Evolutionary conservation across 2,113 vertebrate species (phyloP).

Genomic region (Struthio camelus): DNA sequence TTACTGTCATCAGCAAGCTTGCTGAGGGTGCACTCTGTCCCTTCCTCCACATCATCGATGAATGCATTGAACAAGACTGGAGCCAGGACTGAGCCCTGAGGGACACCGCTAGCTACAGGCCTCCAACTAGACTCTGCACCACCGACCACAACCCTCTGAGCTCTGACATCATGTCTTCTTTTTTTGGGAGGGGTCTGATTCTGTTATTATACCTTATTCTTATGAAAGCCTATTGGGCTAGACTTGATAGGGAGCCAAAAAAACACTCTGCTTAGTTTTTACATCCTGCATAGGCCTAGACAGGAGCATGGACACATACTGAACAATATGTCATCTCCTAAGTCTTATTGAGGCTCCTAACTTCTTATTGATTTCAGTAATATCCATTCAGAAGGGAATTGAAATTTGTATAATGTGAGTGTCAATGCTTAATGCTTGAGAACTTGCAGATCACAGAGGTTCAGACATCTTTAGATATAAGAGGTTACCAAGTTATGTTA

Average conservation of each 20-base stretch:
- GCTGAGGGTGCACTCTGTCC: too few relatives aligned
- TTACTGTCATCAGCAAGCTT: too few relatives aligned
- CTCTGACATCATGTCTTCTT: too few relatives aligned
- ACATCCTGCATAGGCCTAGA: background rate
- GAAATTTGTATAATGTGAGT: background rate
- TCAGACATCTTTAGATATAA: background rate
- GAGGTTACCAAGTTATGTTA: background rate
- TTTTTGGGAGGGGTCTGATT: background rate
- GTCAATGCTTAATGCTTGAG: background rate
- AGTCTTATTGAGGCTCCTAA: background rate
- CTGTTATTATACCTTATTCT: background rate
- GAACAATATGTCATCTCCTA: background rate
- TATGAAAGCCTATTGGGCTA: background rate
- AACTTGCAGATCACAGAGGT: background rate
- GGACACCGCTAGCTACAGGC: too few relatives aligned
- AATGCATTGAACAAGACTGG: too few relatives aligned
- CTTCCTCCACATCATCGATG: too few relatives aligned
- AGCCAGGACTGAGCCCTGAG: too few relatives aligned
- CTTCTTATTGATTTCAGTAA: background rate
- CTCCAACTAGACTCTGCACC: too few relatives aligned
- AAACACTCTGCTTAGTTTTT: background rate
- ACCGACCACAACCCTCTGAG: too few relatives aligned
- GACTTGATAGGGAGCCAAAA: background rate
- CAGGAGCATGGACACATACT: background rate
- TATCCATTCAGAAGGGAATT: background rate